These are phyloP conservation scores for Takifugu bimaculatus DNA, from an alignment of 2,113 vertebrate genomes.

Conservation along the genomic window DNA sequence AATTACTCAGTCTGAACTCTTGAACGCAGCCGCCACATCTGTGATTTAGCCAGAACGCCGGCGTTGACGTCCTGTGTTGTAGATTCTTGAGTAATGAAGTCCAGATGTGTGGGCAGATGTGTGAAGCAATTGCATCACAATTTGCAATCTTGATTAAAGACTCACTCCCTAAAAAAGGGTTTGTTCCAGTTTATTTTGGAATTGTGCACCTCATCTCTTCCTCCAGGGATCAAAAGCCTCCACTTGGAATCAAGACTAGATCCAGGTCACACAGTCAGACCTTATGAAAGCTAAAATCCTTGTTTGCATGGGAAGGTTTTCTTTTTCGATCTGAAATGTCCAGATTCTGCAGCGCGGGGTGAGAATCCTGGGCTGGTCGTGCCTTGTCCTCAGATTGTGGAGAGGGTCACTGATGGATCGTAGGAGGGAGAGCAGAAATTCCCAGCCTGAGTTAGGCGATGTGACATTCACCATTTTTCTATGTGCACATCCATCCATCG, in stretches of 20 bases:
- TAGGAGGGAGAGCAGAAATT: too few relatives aligned
- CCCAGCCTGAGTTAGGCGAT: too few relatives aligned
- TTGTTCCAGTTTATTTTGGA: not conserved
- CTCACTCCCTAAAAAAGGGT: not conserved
- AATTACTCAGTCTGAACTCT: slow-evolving; percentile 5
- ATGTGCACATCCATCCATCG: too few relatives aligned
- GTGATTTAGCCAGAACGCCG: slow-evolving; percentile 2
- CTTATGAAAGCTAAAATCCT: not conserved
- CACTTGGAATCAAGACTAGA: not conserved
- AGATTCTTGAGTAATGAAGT: slow-evolving; percentile 10
- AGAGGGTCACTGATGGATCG: too few relatives aligned
- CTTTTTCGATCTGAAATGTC: slow-evolving; percentile 2
- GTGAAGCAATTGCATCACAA: not conserved
- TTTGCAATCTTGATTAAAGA: slow-evolving; percentile 3
- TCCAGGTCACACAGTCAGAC: not conserved
- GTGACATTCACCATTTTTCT: too few relatives aligned
- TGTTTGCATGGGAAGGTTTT: slow-evolving; percentile 11
- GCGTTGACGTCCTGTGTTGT: slow-evolving; percentile 16
- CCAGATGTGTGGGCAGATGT: slow-evolving; percentile 30
- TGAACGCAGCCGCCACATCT: slow-evolving; percentile 10
- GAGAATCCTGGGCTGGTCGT: slow-evolving; percentile 18
- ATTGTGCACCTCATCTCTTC: not conserved
- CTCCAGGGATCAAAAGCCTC: slow-evolving; percentile 2
- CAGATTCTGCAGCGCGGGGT: slow-evolving; percentile 33
- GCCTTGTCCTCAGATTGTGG: too few relatives aligned